Percentiles rank a stretch among this genome's conserved stretches.
Evolutionary conservation across 2,113 vertebrate species (phyloP).

Genomic region (Limanda limanda): DNA sequence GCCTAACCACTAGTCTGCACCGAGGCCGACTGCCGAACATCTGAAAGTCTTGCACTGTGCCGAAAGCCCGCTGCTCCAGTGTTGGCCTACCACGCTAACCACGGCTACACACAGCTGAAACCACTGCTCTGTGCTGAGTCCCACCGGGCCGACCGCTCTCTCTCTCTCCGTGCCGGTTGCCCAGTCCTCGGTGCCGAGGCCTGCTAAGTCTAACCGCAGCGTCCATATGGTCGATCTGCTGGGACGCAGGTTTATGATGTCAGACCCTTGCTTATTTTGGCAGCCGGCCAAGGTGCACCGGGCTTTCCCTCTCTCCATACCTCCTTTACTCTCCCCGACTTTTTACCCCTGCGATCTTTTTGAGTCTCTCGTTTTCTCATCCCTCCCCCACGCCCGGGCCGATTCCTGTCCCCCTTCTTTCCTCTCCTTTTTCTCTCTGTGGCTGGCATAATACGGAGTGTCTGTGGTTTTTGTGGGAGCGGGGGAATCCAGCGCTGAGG

Average conservation of each 20-base stretch:
- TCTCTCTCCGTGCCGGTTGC: conserved; percentile 63
- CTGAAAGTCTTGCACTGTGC: conserved; percentile 58
- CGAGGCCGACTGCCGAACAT: conserved; percentile 63
- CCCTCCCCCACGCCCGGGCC: conserved; percentile 67
- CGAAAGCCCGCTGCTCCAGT: conserved; percentile 62
- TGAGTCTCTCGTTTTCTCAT: conserved; percentile 72
- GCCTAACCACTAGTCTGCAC: conserved; percentile 59
- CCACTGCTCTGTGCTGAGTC: conserved; percentile 64
- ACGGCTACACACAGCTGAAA: conserved; percentile 75
- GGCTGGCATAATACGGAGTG: conserved; percentile 81
- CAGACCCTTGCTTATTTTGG: conserved; percentile 83
- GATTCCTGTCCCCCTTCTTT: conserved; percentile 75
- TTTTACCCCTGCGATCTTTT: conserved; percentile 63
- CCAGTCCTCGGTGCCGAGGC: conserved; percentile 60
- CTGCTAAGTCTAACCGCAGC: conserved; percentile 70
- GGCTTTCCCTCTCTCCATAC: conserved; percentile 76
- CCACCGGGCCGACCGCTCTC: conserved; percentile 66
- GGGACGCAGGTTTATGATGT: conserved; percentile 86
- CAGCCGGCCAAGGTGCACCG: conserved; percentile 72
- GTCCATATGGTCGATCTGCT: conserved; percentile 77
- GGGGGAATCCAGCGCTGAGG: conserved; percentile 82
- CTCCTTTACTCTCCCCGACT: conserved; percentile 66
- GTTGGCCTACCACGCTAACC: conserved; percentile 76
- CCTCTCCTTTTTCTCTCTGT: conserved; percentile 64
- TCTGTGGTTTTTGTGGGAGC: conserved; percentile 84